Base-by-base conservation (phyloP, 2,113 vertebrate genomes). In the Pteruthius melanotis region DNA sequence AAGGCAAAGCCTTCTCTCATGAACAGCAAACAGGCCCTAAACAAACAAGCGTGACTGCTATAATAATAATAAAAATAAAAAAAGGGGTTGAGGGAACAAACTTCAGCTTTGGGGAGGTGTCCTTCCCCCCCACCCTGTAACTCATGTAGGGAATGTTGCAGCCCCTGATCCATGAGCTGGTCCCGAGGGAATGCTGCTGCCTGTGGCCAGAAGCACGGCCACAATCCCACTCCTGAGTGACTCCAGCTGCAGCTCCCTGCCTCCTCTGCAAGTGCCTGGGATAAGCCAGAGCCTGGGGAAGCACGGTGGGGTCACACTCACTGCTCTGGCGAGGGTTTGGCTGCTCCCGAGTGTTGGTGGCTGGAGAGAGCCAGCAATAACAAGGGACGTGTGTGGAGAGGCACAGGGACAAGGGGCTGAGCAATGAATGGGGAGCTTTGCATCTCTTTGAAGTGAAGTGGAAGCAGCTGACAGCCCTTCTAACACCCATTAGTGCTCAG, bases 1-100 rank as follows among this genome's bases (percentile, higher is more conserved):
- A 95, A 95, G 95, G 93, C 96, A 96, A 95, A 96, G 96, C 95
- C 95, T 87, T 84, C 56, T 94, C 39, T 56, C 59, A 57, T 21
- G 37, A 94, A 96, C 82, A 90, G 72, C 91, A 95, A 92, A 86
- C 16, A 82, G 72, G 56, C 59, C 45, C 87, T 90, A 94, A 90
- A 78, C 86, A 96, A 72, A 82, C 17, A 94, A 92, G 53, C 57
- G 2, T 78, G 64, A 52, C 71, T 86, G 54, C 63, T 86, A 11
- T 4, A 79, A 90, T 20, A 78, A 57, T 15, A 42, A 10, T 7
- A 23, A 21, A 18, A 23, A 17, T 18, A 39, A 78, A 80, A 89
- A 83, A 44, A 30, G 2, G 60, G 72, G 3, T 66, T n/a, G 44
- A 31, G 47, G 90, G 76, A 81, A 91, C 45, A 68, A 83, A 75